These are phyloP conservation scores for Melinaea marsaeus DNA, from an alignment of 2,888 invertebrate species.

Conservation along the genomic window DNA sequence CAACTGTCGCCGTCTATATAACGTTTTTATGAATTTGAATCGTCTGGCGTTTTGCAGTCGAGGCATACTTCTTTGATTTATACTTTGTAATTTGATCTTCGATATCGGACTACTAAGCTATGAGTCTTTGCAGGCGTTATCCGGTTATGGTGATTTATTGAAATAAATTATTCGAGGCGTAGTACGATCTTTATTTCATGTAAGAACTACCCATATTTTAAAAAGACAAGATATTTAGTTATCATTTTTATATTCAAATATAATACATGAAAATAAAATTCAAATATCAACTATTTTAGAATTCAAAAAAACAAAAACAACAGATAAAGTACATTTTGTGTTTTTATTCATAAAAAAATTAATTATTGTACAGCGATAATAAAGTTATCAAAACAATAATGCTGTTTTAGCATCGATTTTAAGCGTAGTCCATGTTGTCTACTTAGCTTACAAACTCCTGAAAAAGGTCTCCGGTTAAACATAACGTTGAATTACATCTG, in stretches of 20 bases:
- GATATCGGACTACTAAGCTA: background rate
- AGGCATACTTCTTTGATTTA: background rate
- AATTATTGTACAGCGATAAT: no score
- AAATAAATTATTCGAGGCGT: background rate
- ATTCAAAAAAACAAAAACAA: no score
- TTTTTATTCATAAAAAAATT: no score
- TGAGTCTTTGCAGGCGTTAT: background rate
- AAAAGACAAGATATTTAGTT: no score
- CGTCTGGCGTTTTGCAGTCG: slow-evolving; percentile 12
- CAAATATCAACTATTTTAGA: no score
- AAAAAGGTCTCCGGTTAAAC: slow-evolving; percentile 34
- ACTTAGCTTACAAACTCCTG: slow-evolving; percentile 36
- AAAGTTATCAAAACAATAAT: no score
- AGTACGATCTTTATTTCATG: background rate
- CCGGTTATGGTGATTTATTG: background rate
- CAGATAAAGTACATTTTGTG: no score
- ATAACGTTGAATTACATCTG: slow-evolving; percentile 36
- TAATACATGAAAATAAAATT: no score
- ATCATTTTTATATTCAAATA: no score
- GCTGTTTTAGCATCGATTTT: slow-evolving; percentile 24
- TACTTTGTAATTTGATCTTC: slow-evolving; percentile 5
- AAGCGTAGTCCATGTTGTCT: slow-evolving; percentile 28
- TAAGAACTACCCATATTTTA: no score
- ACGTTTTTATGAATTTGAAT: slow-evolving; percentile 46
- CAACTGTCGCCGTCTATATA: slow-evolving; percentile 47